Percentiles rank a stretch among this genome's conserved stretches.
phyloP scores from a whole-genome alignment of 1,140 invertebrate genomes.

The Rhizoglyphus robini region DNA sequence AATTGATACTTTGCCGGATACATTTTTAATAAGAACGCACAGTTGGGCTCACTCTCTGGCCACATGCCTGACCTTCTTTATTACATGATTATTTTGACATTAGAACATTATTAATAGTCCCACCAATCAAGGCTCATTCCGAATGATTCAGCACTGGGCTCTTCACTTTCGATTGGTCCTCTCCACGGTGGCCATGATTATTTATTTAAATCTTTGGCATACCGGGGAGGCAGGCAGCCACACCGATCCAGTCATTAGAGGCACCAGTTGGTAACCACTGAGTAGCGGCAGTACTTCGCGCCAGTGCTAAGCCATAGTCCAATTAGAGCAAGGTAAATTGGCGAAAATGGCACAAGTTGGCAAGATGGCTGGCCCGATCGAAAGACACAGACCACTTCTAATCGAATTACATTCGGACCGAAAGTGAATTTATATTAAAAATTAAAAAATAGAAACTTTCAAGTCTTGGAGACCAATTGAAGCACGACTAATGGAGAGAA shows the following conservation, averaged over 20 bases:
- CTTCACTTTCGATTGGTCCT: too few relatives aligned
- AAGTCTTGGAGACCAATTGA: not conserved
- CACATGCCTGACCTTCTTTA: not conserved
- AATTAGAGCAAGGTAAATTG: not conserved
- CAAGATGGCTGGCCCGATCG: not conserved
- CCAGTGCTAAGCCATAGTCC: too few relatives aligned
- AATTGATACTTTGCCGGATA: too few relatives aligned
- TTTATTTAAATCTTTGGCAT: conserved; percentile 6
- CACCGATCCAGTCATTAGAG: too few relatives aligned
- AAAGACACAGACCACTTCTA: too few relatives aligned
- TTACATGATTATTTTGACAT: conserved; percentile 12
- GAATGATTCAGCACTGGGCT: too few relatives aligned
- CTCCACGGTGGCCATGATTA: too few relatives aligned
- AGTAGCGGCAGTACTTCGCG: too few relatives aligned
- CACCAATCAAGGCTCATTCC: too few relatives aligned
- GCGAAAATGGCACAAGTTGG: not conserved
- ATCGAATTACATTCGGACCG: not conserved
- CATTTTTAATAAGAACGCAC: conserved; percentile 2
- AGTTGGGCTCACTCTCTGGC: too few relatives aligned
- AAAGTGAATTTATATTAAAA: not conserved
- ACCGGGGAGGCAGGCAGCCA: too few relatives aligned
- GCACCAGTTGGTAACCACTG: too few relatives aligned
- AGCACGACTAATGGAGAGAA: not conserved
- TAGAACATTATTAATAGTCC: not conserved
- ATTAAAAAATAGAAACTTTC: not conserved